Base-by-base conservation (phyloP, 2,797 vertebrate genomes). In the Myotis vivesi region DNA sequence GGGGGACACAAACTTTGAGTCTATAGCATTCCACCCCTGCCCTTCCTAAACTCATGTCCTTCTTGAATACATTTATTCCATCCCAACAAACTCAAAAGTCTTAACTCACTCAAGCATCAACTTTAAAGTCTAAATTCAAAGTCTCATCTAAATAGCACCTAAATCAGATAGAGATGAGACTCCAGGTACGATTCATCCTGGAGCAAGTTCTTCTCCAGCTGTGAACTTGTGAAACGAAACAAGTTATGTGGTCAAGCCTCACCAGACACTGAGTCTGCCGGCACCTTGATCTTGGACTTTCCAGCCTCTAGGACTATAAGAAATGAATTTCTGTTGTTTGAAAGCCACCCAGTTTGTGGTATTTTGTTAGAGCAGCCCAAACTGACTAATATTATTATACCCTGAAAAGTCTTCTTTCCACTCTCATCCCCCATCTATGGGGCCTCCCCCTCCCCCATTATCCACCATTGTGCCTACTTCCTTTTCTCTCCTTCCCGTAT, bases 221-320 rank as follows among this genome's bases (percentile, higher is more conserved):
- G 17, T 15, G 59, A 88, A 30, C 22, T 19, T 10, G 7, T 44
- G 84, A 62, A 30, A 71, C 59, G 13, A 19, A 51, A n/a, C 41
- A 36, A 0, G 7, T 51, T 6, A 23, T 0, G 0, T 20, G 33
- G 20, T 38, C 8, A 1, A 44, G n/a, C 36, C 51, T 66, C 69
- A 3, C 69, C 66, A 38, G 93, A 46, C 23, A 0, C 49, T 28
- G 22, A 64, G 6, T 55, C 64, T 6, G 20, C 51, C 8, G 4
- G 8, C 46, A 23, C 59, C 49, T 75, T 59, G 41, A 28, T 17
- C 69, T 62, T 51, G 69, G 38, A 19, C 92, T 82, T 36, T 10
- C 57, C 68, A 76, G 59, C 25, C n/a, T 81, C n/a, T 6, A 11
- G 51, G 57, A 2, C 69, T 59, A 53, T 41, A 49, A 69, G 19